These are phyloP conservation scores for Drosophila anomalata DNA, from an alignment of 2,888 invertebrate species.

Conservation along the genomic window DNA sequence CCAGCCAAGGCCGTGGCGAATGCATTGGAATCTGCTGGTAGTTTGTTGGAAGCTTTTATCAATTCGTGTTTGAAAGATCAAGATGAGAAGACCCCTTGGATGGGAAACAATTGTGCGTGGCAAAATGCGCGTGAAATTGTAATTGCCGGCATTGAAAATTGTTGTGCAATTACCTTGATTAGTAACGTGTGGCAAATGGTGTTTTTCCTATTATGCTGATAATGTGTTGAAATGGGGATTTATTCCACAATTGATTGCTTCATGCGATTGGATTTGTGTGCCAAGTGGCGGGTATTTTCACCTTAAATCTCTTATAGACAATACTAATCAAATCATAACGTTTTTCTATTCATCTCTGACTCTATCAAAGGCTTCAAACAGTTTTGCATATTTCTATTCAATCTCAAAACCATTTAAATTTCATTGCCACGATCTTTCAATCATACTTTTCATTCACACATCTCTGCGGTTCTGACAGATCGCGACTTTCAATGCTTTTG, in stretches of 20 bases:
- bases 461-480: constrained; percentile 36
- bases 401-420: constrained; percentile 2
- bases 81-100: constrained; percentile 7
- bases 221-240: constrained; percentile 46
- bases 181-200: constrained; percentile 42
- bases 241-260: constrained; percentile 35
- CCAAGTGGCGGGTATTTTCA: constrained; percentile 14
- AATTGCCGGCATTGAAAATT: constrained; percentile 38
- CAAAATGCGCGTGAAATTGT: constrained; percentile 57
- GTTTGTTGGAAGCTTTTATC: constrained; percentile 29
- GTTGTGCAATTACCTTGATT: constrained; percentile 57
- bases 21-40: constrained; percentile 12
- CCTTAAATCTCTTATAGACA: background rate
- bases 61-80: constrained; percentile 22
- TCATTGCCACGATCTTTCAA: constrained; percentile 35
- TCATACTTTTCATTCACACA: constrained; percentile 32
- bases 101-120: constrained; percentile 41
- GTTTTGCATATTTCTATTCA: background rate
- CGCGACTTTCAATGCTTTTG: constrained; percentile 30
- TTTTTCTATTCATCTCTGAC: background rate
- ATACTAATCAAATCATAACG: too few relatives aligned
- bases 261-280: constrained; percentile 20
- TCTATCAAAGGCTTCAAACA: background rate
- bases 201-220: constrained; percentile 27
- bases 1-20: constrained; percentile 31